Conservation (phyloP, 1,140 invertebrate genomes). For the Calycopis cecrops region DNA sequence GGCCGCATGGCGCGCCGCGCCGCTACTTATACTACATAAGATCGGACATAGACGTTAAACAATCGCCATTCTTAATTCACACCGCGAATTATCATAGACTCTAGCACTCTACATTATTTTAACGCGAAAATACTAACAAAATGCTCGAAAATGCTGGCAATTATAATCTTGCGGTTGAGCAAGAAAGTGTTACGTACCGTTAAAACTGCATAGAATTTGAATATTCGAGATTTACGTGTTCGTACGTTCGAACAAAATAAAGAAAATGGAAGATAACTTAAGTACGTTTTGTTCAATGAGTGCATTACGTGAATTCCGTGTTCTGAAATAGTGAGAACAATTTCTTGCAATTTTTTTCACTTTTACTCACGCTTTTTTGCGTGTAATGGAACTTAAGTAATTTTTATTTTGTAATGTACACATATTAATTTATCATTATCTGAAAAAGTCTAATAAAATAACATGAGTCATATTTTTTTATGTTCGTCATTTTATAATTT, state of each 20-base stretch:
- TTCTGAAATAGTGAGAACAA: not conserved
- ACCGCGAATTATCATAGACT: constrained; percentile 1
- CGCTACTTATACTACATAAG: constrained; percentile 8
- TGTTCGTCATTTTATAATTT: no score
- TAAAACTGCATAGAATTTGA: constrained; percentile 6
- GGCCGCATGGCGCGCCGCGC: constrained; percentile 41
- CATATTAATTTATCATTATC: no score
- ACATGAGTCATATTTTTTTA: no score
- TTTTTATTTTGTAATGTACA: not conserved
- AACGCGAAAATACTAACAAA: constrained; percentile 3
- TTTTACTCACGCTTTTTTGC: constrained; percentile 1
- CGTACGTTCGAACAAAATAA: not conserved
- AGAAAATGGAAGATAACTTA: not conserved
- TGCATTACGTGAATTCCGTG: not conserved
- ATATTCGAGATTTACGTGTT: constrained; percentile 1
- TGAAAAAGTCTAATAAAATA: no score
- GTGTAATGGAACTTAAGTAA: not conserved
- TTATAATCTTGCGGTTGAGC: constrained; percentile 9
- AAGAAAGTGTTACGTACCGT: constrained; percentile 7
- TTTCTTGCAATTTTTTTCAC: constrained; percentile 7
- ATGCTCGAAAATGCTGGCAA: not conserved
- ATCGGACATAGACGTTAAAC: constrained; percentile 1
- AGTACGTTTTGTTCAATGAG: not conserved
- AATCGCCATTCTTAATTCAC: constrained; percentile 13
- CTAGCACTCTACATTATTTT: not conserved